A percentile compares a stretch with the other conserved stretches of the same genome.
These are phyloP conservation scores for Rhopilema esculentum DNA, from an alignment of 30 jellyfish, hydroid and myxozoan species.

Conservation along the genomic window DNA sequence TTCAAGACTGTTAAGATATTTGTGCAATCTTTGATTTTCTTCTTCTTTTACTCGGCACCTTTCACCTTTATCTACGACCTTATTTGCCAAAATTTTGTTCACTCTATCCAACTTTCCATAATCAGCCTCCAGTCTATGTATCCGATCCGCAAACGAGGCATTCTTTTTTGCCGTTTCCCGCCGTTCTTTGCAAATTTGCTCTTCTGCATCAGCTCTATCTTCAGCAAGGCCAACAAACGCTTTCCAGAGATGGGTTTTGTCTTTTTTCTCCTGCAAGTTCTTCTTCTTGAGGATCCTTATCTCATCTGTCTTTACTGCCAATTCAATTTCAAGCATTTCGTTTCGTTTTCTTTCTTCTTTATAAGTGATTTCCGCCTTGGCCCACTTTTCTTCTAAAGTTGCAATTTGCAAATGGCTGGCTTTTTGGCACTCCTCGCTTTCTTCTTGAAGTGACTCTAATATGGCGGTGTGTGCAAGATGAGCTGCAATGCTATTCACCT, in stretches of 20 bases:
- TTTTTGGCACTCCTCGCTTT: not conserved
- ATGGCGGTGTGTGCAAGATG: not conserved
- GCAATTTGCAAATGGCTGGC: not conserved
- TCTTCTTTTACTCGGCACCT: not conserved
- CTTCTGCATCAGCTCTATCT: not conserved
- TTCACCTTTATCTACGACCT: not conserved
- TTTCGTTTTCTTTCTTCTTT: not conserved
- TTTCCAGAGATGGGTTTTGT: not conserved
- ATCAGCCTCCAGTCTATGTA: not conserved
- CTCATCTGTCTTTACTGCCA: not conserved
- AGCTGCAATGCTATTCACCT: not conserved
- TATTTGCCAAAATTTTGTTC: not conserved
- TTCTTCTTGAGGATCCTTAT: not conserved
- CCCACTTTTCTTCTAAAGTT: not conserved
- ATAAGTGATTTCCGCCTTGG: not conserved
- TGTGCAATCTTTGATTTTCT: not conserved
- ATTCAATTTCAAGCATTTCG: not conserved
- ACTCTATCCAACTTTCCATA: not conserved
- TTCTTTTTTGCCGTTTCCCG: not conserved
- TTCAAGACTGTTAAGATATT: not conserved
- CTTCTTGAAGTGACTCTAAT: not conserved
- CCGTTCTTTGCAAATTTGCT: not conserved
- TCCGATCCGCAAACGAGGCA: not conserved
- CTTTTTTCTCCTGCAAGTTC: not conserved
- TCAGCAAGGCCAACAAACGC: not conserved